Base-by-base conservation (phyloP, 2,888 invertebrate genomes). In the Isotomurus palustris region DNA sequence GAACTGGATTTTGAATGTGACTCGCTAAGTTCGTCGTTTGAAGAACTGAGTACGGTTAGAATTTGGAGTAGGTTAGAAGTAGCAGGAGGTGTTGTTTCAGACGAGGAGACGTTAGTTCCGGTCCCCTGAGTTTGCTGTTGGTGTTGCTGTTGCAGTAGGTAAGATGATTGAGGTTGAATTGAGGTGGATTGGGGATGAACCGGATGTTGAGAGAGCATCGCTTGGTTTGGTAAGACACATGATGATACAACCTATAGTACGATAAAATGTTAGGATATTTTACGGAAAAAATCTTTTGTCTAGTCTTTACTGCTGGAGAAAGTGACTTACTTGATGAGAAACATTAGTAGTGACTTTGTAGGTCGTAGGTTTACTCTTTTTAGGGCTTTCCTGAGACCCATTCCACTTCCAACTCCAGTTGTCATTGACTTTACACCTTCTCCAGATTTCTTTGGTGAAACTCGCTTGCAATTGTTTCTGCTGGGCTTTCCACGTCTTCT, bases 41-140 rank as follows among this genome's bases (percentile, higher is more conserved):
- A 70, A 14, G 68, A 68, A 44, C 67, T 68, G 1, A 70, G 50
- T 14, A 60, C 68, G 8, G 67, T 66, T 1, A 70, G 58, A 17
- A 70, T 67, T 36, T 65, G 70, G n/a, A 70, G 64, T 1, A 70
- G 64, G 51, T 68, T 68, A 4, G 69, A 70, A 10, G 68, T 68
- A 1, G 68, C 36, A 24, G 66, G 63, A 19, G 60, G 56, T 12
- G 59, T 49, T 24, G 62, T 45, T 19, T n/a, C n/a, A n/a, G n/a
- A n/a, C n/a, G n/a, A n/a, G n/a, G n/a, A n/a, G n/a, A n/a, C n/a
- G n/a, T n/a, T n/a, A n/a, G n/a, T n/a, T n/a, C n/a, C n/a, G n/a
- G n/a, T n/a, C n/a, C n/a, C n/a, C n/a, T n/a, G n/a, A n/a, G n/a
- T n/a, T n/a, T n/a, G n/a, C n/a, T n/a, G n/a, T n/a, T n/a, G n/a